Evolutionary conservation across 2,797 vertebrate species (phyloP).

Genomic region (Pseudopleuronectes americanus): DNA sequence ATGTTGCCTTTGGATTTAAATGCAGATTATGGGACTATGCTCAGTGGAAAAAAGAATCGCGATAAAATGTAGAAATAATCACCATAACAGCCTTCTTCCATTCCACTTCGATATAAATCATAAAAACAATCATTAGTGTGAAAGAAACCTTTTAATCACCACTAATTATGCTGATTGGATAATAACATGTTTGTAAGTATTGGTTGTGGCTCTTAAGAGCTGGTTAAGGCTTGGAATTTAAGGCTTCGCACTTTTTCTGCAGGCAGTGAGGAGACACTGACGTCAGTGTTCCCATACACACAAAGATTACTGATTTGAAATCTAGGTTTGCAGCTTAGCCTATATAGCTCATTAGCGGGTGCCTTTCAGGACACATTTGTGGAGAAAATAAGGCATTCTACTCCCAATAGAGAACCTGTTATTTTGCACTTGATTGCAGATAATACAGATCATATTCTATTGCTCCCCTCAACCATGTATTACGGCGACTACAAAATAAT

Average conservation of each 20-base stretch:
- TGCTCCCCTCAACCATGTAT: no score
- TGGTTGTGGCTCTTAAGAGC: conserved; percentile 40
- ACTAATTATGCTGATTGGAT: conserved; percentile 69
- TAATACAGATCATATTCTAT: no score
- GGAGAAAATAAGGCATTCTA: not conserved
- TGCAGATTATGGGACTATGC: conserved; percentile 44
- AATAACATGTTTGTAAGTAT: conserved; percentile 70
- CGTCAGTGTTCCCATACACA: conserved; percentile 39
- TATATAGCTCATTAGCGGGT: no score
- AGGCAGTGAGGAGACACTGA: conserved; percentile 48
- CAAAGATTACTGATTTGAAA: conserved; percentile 39
- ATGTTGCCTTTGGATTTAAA: not conserved
- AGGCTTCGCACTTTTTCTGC: conserved; percentile 14
- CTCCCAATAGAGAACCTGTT: not conserved
- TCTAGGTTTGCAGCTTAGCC: conserved; percentile 3
- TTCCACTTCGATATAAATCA: conserved; percentile 61
- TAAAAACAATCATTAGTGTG: conserved; percentile 63
- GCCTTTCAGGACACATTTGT: no score
- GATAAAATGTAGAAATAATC: conserved; percentile 36
- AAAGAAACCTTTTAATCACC: conserved; percentile 73
- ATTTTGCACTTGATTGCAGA: no score
- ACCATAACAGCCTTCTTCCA: conserved; percentile 22
- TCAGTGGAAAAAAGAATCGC: conserved; percentile 22
- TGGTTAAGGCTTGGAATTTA: conserved; percentile 39
- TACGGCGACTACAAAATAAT: no score